phyloP scores from a whole-genome alignment of 2,888 invertebrate species.

The Clistopyga incitator region DNA sequence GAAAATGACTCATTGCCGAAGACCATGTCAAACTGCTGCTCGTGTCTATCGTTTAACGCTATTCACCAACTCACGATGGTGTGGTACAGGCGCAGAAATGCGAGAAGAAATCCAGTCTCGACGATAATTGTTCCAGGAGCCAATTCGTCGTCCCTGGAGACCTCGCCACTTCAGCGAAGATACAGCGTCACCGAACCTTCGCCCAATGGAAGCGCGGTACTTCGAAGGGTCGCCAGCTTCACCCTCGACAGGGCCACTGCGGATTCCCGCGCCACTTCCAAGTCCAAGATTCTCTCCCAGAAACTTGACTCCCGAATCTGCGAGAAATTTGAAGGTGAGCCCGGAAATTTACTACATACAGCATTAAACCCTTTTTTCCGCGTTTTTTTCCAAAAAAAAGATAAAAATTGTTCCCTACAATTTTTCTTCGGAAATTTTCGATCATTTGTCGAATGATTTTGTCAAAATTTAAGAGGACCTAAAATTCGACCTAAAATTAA shows the following conservation, averaged over 20 bases:
- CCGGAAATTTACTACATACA: neutral
- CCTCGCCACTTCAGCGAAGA: constrained; percentile 71
- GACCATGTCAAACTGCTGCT: constrained; percentile 20
- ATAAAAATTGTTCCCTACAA: no score
- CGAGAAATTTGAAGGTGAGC: constrained; percentile 96
- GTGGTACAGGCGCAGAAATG: constrained; percentile 55
- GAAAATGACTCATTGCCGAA: neutral
- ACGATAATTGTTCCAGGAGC: constrained; percentile 65
- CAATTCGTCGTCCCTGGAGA: constrained; percentile 53
- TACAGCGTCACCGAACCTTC: constrained; percentile 86
- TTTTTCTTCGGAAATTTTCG: no score
- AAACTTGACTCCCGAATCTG: constrained; percentile 94
- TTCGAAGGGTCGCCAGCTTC: constrained; percentile 94
- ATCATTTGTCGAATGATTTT: no score
- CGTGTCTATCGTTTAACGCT: constrained; percentile 2
- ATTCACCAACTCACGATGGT: constrained; percentile 57
- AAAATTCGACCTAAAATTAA: no score
- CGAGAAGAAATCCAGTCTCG: constrained; percentile 19
- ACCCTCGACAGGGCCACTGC: constrained; percentile 90
- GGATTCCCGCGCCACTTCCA: constrained; percentile 87
- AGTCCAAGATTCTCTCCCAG: constrained; percentile 89
- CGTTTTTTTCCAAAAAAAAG: no score
- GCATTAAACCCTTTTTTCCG: neutral
- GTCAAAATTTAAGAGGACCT: no score
- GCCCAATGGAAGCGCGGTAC: constrained; percentile 88